Evolutionary conservation across 2,888 invertebrate genomes (phyloP).

Genomic region (Spodoptera littoralis): DNA sequence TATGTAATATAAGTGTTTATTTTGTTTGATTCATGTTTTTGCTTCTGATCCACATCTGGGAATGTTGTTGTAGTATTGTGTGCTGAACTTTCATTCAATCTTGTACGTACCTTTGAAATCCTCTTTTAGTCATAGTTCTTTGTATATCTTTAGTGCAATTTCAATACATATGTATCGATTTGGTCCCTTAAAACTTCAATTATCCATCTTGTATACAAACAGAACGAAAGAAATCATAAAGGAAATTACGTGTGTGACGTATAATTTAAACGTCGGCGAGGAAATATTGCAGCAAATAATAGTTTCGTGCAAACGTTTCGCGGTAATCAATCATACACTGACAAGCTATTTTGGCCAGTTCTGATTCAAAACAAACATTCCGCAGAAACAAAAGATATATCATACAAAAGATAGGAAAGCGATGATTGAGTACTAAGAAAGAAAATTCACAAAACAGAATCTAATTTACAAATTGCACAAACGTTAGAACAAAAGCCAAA

Average conservation of each 20-base stretch:
- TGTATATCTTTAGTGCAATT: no score
- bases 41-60: background rate
- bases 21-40: conserved; percentile 7
- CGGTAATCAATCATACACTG: conserved; percentile 42
- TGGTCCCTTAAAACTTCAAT: background rate
- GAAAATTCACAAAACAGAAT: conserved; percentile 10
- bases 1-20: conserved; percentile 27
- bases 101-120: no score
- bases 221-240: background rate
- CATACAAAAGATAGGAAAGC: conserved; percentile 39
- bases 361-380: conserved; percentile 36
- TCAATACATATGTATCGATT: no score
- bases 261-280: conserved; percentile 2
- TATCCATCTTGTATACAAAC: background rate
- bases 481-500: conserved; percentile 20
- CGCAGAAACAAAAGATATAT: conserved; percentile 41
- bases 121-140: no score
- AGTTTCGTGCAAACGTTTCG: conserved; percentile 8
- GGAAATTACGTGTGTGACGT: conserved; percentile 16
- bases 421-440: conserved; percentile 34
- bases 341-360: conserved; percentile 37
- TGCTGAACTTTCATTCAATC: no score
- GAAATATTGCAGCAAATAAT: conserved; percentile 20
- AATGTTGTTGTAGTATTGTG: no score
- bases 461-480: conserved; percentile 10